Evolutionary conservation across 2,888 invertebrate genomes (phyloP), one percentile per base, ranked within the genome.

Genomic region (Gerris lacustris): DNA sequence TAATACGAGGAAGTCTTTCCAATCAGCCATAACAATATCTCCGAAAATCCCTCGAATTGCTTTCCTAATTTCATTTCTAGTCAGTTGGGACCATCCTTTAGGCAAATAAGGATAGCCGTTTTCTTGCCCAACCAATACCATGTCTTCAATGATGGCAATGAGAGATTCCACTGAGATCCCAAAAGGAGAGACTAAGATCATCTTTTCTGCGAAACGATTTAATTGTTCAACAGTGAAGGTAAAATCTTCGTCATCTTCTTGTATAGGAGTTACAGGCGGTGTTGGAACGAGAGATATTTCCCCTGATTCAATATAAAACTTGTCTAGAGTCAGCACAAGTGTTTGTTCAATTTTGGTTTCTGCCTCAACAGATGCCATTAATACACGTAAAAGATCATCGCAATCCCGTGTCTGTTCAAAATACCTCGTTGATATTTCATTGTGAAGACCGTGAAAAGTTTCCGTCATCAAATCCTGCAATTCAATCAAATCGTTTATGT

Each of bases 1-100:
- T 76, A 84, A 84, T 74, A 88, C 81, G 11, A 88, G 79, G 76
- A 88, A 88, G 78, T 88, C 87, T 76, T 84, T 84, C 88, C 88
- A 88, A 76, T 87, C 85, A 9, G 87, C 76, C 73, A 83, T 84
- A 9, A 82, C 83, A 0, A 82, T 81, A 66, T 84, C 82, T 0
- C 86, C 86, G 77, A 85, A 88, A 17, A 87, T 73, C 55, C 78
- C 75, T 69, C 78, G 78, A 0, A 85, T 80, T 0, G 75, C 66
- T 0, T 70, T 62, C 69, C 69, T 69, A 9, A 74, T 69, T 31
- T 73, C 64, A 9, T 72, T 68, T 66, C 47, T 4, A 55, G 68
- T 69, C 18, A 75, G 62, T 18, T 66, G 44, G 9, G 70, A 63
- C 75, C 75, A 75, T 45, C 43, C 70, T 9, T 70, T 63, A 9